phyloP scores from a whole-genome alignment of 2,797 vertebrate genomes.

The Esox masquinongy region DNA sequence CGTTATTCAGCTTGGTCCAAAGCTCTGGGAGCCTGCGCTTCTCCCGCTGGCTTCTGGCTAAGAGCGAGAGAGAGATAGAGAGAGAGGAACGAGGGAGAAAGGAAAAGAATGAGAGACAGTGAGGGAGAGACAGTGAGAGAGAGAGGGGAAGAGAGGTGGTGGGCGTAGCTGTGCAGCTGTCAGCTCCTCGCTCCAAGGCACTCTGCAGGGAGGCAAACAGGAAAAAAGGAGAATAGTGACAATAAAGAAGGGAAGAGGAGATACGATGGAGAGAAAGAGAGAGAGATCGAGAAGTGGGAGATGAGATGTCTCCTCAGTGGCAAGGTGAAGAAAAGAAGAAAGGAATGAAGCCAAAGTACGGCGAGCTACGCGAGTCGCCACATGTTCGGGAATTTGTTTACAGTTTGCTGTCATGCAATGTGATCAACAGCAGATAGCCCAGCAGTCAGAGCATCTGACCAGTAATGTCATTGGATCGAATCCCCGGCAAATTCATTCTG shows the following conservation, averaged over 20 bases:
- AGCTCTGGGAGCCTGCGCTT: constrained; percentile 40
- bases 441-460: no score
- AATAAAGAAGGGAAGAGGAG: constrained; percentile 7
- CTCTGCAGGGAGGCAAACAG: constrained; percentile 13
- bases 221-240: constrained; percentile 13
- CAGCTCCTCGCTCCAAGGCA: constrained; percentile 29
- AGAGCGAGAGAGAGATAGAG: constrained; percentile 35
- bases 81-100: constrained; percentile 10
- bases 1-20: constrained; percentile 56
- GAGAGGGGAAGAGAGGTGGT: constrained; percentile 3
- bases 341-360: constrained; percentile 17
- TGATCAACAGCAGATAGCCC: constrained; percentile 49
- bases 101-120: constrained; percentile 21
- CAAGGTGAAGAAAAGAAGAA: background rate
- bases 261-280: background rate
- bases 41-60: constrained; percentile 27
- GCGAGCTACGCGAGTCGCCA: constrained; percentile 58
- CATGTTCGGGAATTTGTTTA: constrained; percentile 71
- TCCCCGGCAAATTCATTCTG: no score
- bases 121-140: constrained; percentile 8
- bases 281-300: background rate
- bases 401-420: constrained; percentile 57
- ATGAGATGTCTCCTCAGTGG: background rate
- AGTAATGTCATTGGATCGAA: no score
- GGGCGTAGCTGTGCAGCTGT: constrained; percentile 19